Evolutionary conservation across 2,113 vertebrate genomes (phyloP).

Genomic region (Pituophis catenifer): DNA sequence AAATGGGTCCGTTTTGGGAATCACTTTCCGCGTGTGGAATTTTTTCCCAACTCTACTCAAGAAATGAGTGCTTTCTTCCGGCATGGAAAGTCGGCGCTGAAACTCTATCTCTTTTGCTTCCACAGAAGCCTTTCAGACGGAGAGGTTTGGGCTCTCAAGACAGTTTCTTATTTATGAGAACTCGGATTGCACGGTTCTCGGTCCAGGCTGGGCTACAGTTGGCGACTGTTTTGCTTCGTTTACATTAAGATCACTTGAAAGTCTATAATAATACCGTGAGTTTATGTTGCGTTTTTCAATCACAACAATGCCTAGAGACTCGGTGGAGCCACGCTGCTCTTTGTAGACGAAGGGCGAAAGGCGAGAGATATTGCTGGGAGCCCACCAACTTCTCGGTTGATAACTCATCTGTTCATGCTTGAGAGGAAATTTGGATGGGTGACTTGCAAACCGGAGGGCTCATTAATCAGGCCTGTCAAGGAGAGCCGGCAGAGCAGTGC

Average conservation of each 20-base stretch:
- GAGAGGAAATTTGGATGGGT: not conserved
- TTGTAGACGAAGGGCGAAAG: not conserved
- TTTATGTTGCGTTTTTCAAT: not conserved
- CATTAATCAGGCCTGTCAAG: not conserved
- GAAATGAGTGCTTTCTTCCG: not conserved
- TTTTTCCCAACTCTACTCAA: not conserved
- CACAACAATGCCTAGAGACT: not conserved
- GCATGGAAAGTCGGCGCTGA: not conserved
- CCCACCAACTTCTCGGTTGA: not conserved
- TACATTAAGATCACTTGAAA: conserved; percentile 13
- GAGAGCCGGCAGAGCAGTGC: not conserved
- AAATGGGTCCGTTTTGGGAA: not conserved
- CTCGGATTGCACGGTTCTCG: not conserved
- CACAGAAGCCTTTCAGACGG: not conserved
- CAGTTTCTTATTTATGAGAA: not conserved
- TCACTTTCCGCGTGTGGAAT: not conserved
- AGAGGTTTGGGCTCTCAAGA: not conserved
- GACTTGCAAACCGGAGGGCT: not conserved
- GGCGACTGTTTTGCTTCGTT: conserved; percentile 1
- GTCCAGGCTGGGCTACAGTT: not conserved
- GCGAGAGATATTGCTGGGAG: not conserved
- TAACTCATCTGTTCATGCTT: not conserved
- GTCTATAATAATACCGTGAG: conserved; percentile 1
- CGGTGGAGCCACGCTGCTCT: not conserved
- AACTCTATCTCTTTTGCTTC: not conserved